Base-by-base conservation (phyloP, 2,797 vertebrate genomes). In the Hafferia zeledoni region DNA sequence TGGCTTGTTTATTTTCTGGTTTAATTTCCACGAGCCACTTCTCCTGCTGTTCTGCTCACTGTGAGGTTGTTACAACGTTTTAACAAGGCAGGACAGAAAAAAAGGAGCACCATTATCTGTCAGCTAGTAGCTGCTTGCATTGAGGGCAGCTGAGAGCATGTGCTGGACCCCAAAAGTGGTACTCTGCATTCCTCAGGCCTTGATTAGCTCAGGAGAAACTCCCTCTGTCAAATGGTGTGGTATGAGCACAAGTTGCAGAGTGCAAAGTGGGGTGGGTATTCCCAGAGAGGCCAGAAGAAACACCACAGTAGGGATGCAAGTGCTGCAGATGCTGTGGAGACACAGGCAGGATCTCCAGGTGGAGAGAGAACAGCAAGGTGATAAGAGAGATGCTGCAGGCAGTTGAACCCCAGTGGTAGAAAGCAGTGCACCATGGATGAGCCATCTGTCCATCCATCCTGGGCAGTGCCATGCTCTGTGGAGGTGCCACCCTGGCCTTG, bases 251-350 rank as follows among this genome's bases (percentile, higher is more conserved):
- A 63, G 28, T 55, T 37, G 28, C 33, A 53, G 44, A 17, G 47
- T 1, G 7, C 72, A 55, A 37, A 8, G 20, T 60, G 43, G 20
- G 28, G 12, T 83, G n/a, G 30, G 22, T 50, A 28, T 74, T 93
- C 60, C 41, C 68, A 76, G 39, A 33, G 59, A 86, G 31, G 63
- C 3, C 50, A 46, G 55, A 30, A 71, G 67, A 79, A 87, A 33
- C 0, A 1, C 27, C 0, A 1, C 18, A 30, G 43, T 15, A 56
- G 20, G 19, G 18, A 46, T 80, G 22, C 0, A 1, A 50, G 46
- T n/a, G 28, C 52, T 72, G 18, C 74, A 81, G 77, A 3, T 59
- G 31, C 13, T 27, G 7, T 18, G 52, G 33, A 68, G 59, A 31
- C 30, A 56, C 24, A 57, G 68, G 27, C 47, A 74, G 35, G 17